phyloP scores from a whole-genome alignment of 2,888 invertebrate genomes.

The Magallana nippona region DNA sequence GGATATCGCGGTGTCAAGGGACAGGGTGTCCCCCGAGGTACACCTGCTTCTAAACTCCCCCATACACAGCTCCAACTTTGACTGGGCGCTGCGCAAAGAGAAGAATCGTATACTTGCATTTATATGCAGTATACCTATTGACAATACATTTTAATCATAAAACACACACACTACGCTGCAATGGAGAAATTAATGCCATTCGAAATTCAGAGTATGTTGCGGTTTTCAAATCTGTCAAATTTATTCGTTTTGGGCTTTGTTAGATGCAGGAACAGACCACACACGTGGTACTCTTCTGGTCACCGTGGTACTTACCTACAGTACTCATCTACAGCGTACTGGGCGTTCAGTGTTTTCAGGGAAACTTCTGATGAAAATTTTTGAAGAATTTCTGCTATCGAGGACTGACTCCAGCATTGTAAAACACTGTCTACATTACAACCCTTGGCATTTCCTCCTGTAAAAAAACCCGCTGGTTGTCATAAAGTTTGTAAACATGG shows the following conservation, averaged over 20 bases:
- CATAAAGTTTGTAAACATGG: too few species aligned
- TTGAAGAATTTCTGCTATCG: not conserved
- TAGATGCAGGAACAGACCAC: too few species aligned
- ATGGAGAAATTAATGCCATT: too few species aligned
- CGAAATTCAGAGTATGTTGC: too few species aligned
- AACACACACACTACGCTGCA: too few species aligned
- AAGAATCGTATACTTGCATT: too few species aligned
- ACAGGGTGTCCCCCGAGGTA: not conserved
- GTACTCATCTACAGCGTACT: not conserved
- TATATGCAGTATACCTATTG: too few species aligned
- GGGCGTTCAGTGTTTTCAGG: not conserved
- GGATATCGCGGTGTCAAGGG: not conserved
- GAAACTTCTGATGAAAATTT: not conserved
- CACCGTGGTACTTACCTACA: not conserved
- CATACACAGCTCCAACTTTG: not conserved
- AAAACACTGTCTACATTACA: not conserved
- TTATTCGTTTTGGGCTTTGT: too few species aligned
- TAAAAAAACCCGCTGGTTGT: not conserved
- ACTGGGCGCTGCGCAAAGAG: not conserved
- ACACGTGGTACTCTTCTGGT: too few species aligned
- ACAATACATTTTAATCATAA: too few species aligned
- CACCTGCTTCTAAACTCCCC: not conserved
- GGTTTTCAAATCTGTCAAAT: too few species aligned
- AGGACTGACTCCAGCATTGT: slow-evolving; percentile 4
- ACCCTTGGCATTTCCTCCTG: not conserved